Evolutionary conservation across 2,797 vertebrate genomes (phyloP), one percentile per base, ranked within the genome.

Genomic region (Hydrocynus forskahlii): DNA sequence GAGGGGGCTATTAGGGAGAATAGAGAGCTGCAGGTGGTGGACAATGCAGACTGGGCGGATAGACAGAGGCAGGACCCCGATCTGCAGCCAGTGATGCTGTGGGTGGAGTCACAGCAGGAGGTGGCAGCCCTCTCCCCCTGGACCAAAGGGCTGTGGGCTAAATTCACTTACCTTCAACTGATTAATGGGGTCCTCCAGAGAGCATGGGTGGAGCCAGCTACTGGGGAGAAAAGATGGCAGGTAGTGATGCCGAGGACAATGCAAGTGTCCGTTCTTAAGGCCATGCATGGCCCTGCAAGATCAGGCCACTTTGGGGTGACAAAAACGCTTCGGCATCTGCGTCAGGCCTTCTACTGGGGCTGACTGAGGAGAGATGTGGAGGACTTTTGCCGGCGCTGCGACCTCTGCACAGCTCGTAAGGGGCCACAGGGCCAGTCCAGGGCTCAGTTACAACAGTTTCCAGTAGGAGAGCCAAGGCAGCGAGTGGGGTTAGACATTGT

Each of bases 171-270:
- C 17, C 63, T 66, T 21, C n/a, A 19, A 0, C 52, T 85, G 17
- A 1, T 0, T 2, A 40, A 79, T 0, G 71, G 78, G 1, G 64
- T 81, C 48, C 50, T 76, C 1, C 62, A 79, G 17, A 19, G 72
- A 14, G 64, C 54, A 0, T 87, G 79, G 77, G 77, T 55, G 7
- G 64, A 75, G 19, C 79, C 82, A 19, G 76, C 52, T 0, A 83
- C 60, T 0, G 76, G 80, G 6, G 82, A 83, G 57, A 38, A 29
- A 17, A 52, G 45, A 2, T 86, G 82, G 80, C 70, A 82, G 23
- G 68, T 82, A 14, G 29, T 29, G 29, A 3, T 29, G 29, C 70
- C 54, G 4, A 79, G 17, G 14, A n/a, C 62, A 29, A 17, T 75
- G 52, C 69, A 16, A n/a, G 12, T 16, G 35, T 45, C 54, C 0